Conservation (phyloP, 1,140 invertebrate genomes). For the Oreohelix idahoensis region DNA sequence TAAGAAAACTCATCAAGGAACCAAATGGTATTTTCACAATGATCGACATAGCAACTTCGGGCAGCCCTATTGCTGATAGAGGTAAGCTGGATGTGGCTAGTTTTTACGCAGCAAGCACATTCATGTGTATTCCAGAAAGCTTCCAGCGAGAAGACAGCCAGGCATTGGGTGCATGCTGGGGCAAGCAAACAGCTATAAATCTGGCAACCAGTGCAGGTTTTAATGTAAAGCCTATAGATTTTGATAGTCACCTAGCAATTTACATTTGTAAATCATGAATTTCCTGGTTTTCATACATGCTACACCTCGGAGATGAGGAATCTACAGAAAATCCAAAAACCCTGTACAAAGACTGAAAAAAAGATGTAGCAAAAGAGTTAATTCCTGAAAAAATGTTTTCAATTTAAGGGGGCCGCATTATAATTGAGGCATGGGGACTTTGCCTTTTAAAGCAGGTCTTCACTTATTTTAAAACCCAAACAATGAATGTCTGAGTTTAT, state of each 20-base stretch:
- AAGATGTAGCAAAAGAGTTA: no score
- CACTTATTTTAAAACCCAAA: no score
- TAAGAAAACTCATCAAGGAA: not conserved
- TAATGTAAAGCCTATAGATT: not conserved
- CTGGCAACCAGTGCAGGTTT: not conserved
- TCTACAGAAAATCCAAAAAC: no score
- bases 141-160: slow-evolving; percentile 14
- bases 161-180: slow-evolving; percentile 22
- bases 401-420: no score
- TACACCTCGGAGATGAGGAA: no score
- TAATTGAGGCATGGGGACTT: no score
- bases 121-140: slow-evolving; percentile 32
- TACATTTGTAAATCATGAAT: slow-evolving; percentile 3
- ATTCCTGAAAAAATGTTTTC: no score
- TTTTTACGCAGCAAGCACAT: slow-evolving; percentile 11
- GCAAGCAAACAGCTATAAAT: not conserved
- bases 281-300: no score
- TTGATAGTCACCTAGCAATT: no score
- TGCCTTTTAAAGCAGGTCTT: no score
- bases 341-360: no score
- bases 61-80: slow-evolving; percentile 1
- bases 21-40: slow-evolving; percentile 11
- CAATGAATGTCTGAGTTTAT: no score
- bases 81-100: slow-evolving; percentile 1
- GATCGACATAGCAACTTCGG: slow-evolving; percentile 14